These are phyloP conservation scores for Dicyrtoma fusca DNA, from an alignment of 2,888 invertebrate genomes.

Conservation along the genomic window DNA sequence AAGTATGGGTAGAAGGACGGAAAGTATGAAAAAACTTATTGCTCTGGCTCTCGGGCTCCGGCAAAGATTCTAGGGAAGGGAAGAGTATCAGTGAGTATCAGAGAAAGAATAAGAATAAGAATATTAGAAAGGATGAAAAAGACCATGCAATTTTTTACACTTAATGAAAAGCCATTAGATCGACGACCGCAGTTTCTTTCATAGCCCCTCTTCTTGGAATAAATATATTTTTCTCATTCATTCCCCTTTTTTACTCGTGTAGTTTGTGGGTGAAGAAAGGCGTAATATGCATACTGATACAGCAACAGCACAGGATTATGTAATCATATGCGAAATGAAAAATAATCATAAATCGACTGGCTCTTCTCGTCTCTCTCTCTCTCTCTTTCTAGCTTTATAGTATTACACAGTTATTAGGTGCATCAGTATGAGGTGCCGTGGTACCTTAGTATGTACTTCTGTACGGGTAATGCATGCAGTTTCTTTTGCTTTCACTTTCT, in stretches of 20 bases:
- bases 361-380: conserved; percentile 22
- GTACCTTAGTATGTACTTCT: no score
- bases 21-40: no score
- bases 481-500: no score
- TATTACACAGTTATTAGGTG: not conserved
- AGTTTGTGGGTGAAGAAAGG: not conserved
- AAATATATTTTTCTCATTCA: conserved; percentile 41
- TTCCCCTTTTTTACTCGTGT: conserved; percentile 32
- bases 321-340: conserved; percentile 53
- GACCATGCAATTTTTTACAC: conserved; percentile 52
- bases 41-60: no score
- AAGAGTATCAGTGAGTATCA: not conserved
- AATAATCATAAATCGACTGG: conserved; percentile 52
- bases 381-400: no score
- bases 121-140: conserved; percentile 39
- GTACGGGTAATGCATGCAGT: no score
- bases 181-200: conserved; percentile 43
- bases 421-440: no score
- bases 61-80: no score
- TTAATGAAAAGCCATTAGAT: conserved; percentile 53
- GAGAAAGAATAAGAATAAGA: conserved; percentile 15
- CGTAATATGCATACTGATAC: conserved; percentile 7
- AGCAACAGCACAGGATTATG: conserved; percentile 46
- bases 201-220: conserved; percentile 39
- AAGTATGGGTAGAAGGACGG: no score